Percentiles rank a stretch among this genome's conserved stretches.
Conservation (phyloP, 2,113 vertebrate genomes). For the Cyphomyrus plagiostoma region DNA sequence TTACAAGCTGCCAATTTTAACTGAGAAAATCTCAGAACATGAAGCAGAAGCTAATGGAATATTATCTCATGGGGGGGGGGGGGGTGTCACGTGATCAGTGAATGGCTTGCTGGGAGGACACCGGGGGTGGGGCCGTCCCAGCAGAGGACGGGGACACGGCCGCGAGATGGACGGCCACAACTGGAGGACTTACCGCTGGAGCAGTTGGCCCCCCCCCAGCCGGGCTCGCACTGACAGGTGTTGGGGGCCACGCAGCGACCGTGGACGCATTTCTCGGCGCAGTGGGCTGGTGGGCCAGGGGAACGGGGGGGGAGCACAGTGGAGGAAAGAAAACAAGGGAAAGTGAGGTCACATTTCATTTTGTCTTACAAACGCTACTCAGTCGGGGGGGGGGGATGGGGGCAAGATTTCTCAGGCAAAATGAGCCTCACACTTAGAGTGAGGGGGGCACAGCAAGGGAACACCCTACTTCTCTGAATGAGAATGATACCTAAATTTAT, state of each 20-base stretch:
- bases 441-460: not conserved
- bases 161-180: slow-evolving; percentile 64
- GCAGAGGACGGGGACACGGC: not conserved
- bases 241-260: slow-evolving; percentile 90
- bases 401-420: not conserved
- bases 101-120: not conserved
- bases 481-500: not conserved
- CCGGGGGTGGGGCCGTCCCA: not conserved
- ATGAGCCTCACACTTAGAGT: not conserved
- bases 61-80: not conserved
- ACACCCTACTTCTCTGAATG: not conserved
- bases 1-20: not conserved
- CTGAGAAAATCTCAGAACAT: not conserved
- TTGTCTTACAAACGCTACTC: not conserved
- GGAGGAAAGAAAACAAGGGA: slow-evolving; percentile 45
- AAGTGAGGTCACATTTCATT: slow-evolving; percentile 43
- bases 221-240: slow-evolving; percentile 98
- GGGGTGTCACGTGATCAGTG: not conserved
- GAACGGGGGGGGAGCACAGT: slow-evolving; percentile 36
- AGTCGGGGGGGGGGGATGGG: not conserved
- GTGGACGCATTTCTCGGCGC: slow-evolving; percentile 89
- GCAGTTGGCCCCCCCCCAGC: slow-evolving; percentile 95
- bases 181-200: slow-evolving; percentile 92
- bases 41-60: not conserved
- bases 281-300: slow-evolving; percentile 74